Evolutionary conservation across 2,888 invertebrate genomes (phyloP), one percentile per base, ranked within the genome.

Genomic region (Minunthozetes semirufus): DNA sequence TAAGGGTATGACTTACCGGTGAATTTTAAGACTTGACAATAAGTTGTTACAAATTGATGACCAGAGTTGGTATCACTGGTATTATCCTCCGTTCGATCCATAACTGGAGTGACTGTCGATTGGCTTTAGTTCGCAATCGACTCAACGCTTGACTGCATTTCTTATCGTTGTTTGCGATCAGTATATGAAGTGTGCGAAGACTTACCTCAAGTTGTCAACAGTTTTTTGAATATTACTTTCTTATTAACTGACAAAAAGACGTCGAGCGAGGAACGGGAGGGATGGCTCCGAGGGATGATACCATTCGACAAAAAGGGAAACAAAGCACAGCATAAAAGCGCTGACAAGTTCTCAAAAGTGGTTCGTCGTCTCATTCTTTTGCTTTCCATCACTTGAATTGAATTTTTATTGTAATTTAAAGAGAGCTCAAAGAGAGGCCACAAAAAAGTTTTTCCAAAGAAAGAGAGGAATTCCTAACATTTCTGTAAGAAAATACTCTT

Each of bases 161-260:
- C 27, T 61, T 61, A 61, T 61, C 61, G 9, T 1, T 29, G 9
- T n/a, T 29, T 61, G 11, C n/a, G 25, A 61, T 61, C 61, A 4
- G 1, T 56, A 11, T 27, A 11, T 27, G 61, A 61, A 27, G 61
- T 27, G 29, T 61, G 61, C 27, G 61, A 61, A 61, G 61, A 61
- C 61, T 61, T 61, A 61, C 61, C 61, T 61, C 27, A 3, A 29
- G 61, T 61, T 61, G 61, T 27, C 61, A 61, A 17, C 61, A 61
- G 56, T 56, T 56, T 22, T 61, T 8, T 61, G 27, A 61, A 56
- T n/a, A n/a, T n/a, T 27, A 61, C 11, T 61, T 27, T 61, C 19
- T 13, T 61, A 25, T 61, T 13, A 56, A 56, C 22, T 9, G 61
- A 61, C 8, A 29, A 29, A 61, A 11, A 29, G 29, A 61, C 6